Evolutionary conservation across 2,113 vertebrate species (phyloP).

Genomic region (Fukomys damarensis): DNA sequence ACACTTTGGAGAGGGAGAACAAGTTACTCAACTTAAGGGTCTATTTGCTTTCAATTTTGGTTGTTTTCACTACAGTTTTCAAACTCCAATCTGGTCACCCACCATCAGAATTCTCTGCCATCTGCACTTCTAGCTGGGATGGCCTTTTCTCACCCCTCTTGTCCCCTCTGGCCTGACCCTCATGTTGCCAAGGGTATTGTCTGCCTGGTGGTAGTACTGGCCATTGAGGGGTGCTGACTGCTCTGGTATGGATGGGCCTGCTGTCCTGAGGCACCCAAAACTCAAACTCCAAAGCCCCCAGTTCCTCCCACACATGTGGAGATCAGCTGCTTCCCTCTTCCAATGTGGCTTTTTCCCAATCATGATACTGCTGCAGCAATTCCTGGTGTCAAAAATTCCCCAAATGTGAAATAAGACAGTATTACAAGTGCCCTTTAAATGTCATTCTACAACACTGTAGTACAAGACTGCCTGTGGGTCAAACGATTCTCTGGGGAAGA

Average conservation of each 20-base stretch:
- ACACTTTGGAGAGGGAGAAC: neutral
- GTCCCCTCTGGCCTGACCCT: neutral
- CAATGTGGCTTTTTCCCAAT: neutral
- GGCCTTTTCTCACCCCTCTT: neutral
- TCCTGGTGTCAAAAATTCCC: neutral
- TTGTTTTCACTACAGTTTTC: neutral
- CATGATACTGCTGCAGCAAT: neutral
- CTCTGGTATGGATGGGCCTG: accelerated
- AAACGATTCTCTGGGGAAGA: neutral
- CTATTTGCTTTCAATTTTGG: neutral
- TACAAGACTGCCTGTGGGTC: neutral
- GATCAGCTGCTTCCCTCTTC: neutral
- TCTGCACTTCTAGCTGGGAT: neutral
- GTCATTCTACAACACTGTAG: neutral
- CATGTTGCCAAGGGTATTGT: neutral
- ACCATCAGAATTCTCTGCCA: neutral
- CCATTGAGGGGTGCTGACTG: neutral
- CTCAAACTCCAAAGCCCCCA: neutral
- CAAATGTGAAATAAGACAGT: neutral
- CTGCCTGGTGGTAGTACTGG: neutral
- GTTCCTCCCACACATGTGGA: neutral
- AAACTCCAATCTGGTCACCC: neutral
- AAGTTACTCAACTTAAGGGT: neutral
- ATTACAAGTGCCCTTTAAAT: neutral
- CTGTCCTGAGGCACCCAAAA: neutral